These are phyloP conservation scores for Minunthozetes semirufus DNA, from an alignment of 2,888 invertebrate genomes.

Conservation along the genomic window DNA sequence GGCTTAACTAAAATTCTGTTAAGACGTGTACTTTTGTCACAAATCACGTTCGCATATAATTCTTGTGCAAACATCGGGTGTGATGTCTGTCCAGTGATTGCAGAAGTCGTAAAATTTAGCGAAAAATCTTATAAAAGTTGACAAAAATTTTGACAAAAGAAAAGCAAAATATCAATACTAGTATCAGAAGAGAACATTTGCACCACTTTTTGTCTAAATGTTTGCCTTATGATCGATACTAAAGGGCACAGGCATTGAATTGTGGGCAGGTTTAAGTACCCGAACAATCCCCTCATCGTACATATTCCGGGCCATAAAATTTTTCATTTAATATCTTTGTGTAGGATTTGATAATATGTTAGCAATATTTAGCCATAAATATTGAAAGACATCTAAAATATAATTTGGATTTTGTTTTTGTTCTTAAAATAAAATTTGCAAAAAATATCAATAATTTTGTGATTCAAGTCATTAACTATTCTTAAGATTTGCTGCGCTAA, in stretches of 20 bases:
- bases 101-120: not conserved
- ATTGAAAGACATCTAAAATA: not conserved
- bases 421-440: not conserved
- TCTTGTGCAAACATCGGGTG: not conserved
- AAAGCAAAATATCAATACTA: not conserved
- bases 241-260: slow-evolving; percentile 11
- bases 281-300: slow-evolving; percentile 19
- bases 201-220: not conserved
- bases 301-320: slow-evolving; percentile 19
- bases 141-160: not conserved
- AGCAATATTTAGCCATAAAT: slow-evolving; percentile 21
- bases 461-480: not conserved
- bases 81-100: not conserved
- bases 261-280: slow-evolving; percentile 24
- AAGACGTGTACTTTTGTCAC: slow-evolving; percentile 9
- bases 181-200: not conserved
- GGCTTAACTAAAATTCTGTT: not conserved
- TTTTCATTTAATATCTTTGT: slow-evolving; percentile 5
- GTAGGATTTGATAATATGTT: slow-evolving; percentile 26
- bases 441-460: not conserved
- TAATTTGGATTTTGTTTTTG: not conserved
- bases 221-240: slow-evolving; percentile 25
- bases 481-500: not conserved
- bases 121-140: not conserved
- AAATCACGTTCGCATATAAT: slow-evolving; percentile 23